Conservation (phyloP, 2,113 vertebrate genomes). For the Hymenochirus boettgeri region DNA sequence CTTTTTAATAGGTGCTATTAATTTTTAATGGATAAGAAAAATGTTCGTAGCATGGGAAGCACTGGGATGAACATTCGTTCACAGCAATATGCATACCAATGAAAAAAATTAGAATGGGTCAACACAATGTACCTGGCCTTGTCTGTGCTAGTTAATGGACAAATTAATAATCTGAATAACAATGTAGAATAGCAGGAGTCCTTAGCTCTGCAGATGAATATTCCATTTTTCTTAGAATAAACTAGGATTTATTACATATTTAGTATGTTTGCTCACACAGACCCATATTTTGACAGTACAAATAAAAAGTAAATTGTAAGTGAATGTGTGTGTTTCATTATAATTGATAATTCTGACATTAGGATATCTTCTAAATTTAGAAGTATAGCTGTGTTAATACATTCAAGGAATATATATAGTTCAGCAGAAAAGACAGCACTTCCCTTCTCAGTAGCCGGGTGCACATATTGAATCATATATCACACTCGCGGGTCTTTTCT, state of each 20-base stretch:
- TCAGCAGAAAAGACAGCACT: too few species aligned
- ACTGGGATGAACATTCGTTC: slow-evolving; percentile 48
- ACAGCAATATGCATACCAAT: slow-evolving; percentile 24
- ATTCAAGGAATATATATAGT: too few species aligned
- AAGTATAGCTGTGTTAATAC: too few species aligned
- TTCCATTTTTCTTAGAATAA: not conserved
- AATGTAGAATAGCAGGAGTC: not conserved
- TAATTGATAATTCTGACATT: too few species aligned
- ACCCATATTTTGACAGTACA: too few species aligned
- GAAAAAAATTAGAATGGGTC: slow-evolving; percentile 35
- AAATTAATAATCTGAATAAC: slow-evolving; percentile 24
- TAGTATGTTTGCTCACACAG: not conserved
- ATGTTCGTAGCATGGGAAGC: slow-evolving; percentile 47
- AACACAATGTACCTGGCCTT: slow-evolving; percentile 21
- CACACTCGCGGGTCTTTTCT: too few species aligned
- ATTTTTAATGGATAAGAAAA: slow-evolving; percentile 51
- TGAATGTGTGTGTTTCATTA: too few species aligned
- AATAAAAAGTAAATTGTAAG: too few species aligned
- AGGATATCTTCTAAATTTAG: too few species aligned
- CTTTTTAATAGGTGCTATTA: slow-evolving; percentile 54
- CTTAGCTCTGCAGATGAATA: not conserved
- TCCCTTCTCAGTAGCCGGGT: too few species aligned
- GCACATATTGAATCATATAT: too few species aligned
- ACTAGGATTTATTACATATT: not conserved
- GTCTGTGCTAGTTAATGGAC: slow-evolving; percentile 17